phyloP scores from a whole-genome alignment of 2,113 vertebrate species.

The Pterocles burchelli region DNA sequence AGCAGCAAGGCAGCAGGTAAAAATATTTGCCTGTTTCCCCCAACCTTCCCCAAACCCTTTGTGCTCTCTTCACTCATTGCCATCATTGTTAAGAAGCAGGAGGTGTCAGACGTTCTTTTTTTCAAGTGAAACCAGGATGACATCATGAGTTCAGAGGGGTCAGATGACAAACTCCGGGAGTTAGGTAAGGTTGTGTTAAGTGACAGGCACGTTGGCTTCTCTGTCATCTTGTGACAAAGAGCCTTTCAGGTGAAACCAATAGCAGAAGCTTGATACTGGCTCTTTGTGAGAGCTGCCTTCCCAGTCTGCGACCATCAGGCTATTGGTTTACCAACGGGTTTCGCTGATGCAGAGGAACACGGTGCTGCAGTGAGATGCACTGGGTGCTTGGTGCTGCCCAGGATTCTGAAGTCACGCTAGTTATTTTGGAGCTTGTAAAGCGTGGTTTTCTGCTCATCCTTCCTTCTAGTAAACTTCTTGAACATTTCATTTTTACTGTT shows the following conservation, averaged over 20 bases:
- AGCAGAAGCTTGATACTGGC: neutral
- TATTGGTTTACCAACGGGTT: constrained; percentile 30
- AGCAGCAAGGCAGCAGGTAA: neutral
- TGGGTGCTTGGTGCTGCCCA: neutral
- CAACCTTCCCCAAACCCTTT: neutral
- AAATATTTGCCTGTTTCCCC: neutral
- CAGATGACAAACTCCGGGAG: neutral
- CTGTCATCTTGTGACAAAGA: constrained; percentile 34
- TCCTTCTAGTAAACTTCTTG: neutral
- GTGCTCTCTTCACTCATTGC: neutral
- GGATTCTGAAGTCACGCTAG: neutral
- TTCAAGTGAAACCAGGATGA: constrained; percentile 20
- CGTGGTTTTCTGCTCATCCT: neutral
- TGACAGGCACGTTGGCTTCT: neutral
- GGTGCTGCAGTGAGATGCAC: neutral
- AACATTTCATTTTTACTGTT: neutral
- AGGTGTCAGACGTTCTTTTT: neutral
- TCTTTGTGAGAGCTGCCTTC: neutral
- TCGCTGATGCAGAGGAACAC: neutral
- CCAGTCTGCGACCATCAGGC: neutral
- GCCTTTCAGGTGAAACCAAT: constrained; percentile 5
- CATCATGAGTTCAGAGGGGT: constrained; percentile 50
- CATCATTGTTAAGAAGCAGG: neutral
- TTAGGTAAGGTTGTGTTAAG: neutral
- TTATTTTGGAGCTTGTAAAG: neutral